These are phyloP conservation scores for Eurystomus gularis DNA, from an alignment of 2,113 vertebrate genomes.

Conservation along the genomic window DNA sequence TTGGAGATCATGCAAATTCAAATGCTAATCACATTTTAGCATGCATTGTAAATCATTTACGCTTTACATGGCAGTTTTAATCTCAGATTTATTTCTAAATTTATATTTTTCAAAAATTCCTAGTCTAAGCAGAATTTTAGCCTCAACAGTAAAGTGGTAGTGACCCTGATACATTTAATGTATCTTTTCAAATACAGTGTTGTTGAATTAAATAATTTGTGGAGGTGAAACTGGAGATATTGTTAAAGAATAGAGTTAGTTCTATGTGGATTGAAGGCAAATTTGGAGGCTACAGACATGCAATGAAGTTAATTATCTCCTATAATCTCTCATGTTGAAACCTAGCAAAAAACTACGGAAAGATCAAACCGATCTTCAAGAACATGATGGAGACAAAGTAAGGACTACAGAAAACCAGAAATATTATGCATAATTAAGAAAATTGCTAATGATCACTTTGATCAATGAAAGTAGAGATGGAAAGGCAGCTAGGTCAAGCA, in stretches of 20 bases:
- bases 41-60: not conserved
- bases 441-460: not conserved
- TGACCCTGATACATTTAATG: not conserved
- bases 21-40: not conserved
- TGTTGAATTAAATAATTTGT: slow-evolving; percentile 24
- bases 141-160: not conserved
- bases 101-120: not conserved
- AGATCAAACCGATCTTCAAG: not conserved
- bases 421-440: not conserved
- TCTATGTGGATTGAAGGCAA: slow-evolving; percentile 8
- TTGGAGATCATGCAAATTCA: not conserved
- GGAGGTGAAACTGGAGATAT: not conserved
- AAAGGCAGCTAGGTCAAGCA: not conserved
- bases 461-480: not conserved
- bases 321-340: slow-evolving; percentile 2
- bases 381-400: not conserved
- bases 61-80: not conserved
- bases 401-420: not conserved
- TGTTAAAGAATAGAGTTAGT: not conserved
- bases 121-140: not conserved
- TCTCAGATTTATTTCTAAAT: not conserved
- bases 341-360: not conserved
- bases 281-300: not conserved
- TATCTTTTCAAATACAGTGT: slow-evolving; percentile 31
- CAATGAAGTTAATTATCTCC: not conserved